phyloP scores from a whole-genome alignment of 2,113 vertebrate genomes.

The Fukomys damarensis region DNA sequence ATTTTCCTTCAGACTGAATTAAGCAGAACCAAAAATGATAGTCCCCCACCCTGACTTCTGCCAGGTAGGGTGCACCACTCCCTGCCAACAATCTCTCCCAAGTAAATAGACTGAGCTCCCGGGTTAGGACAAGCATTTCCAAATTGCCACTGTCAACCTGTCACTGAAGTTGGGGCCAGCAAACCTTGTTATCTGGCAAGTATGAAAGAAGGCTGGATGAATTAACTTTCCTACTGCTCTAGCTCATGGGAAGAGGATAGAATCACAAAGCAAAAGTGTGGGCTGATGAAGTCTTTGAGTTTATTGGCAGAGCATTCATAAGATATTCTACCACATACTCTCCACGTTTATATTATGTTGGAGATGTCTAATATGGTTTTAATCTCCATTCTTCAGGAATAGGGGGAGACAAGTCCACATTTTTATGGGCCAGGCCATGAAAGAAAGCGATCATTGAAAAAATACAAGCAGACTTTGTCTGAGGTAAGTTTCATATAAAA shows the following conservation, averaged over 20 bases:
- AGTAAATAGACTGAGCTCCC: conserved; percentile 51
- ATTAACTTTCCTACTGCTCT: conserved; percentile 45
- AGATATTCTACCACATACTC: conserved; percentile 59
- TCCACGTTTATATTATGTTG: conserved; percentile 58
- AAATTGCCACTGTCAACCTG: conserved; percentile 67
- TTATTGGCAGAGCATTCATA: conserved; percentile 67
- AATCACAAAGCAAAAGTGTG: conserved; percentile 61
- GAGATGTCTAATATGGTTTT: conserved; percentile 70
- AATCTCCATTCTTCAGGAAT: conserved; percentile 78
- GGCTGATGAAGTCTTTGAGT: conserved; percentile 68
- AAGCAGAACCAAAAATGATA: conserved; percentile 31
- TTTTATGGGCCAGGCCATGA: conserved; percentile 71
- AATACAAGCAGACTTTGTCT: conserved; percentile 78
- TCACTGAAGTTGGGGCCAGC: conserved; percentile 1
- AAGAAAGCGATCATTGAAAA: conserved; percentile 80
- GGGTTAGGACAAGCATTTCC: conserved; percentile 58
- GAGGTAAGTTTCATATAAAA: conserved; percentile 63
- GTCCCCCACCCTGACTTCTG: neutral
- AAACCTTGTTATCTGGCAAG: conserved; percentile 63
- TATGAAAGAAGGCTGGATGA: conserved; percentile 48
- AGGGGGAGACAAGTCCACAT: conserved; percentile 59
- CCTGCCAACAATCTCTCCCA: conserved; percentile 1
- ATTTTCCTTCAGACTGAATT: conserved; percentile 41
- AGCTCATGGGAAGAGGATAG: conserved; percentile 25
- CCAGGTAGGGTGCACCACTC: conserved; percentile 24